A percentile compares a stretch with the other conserved stretches of the same genome.
These are phyloP conservation scores for Rhaphigaster nebulosa DNA, from an alignment of 2,888 invertebrate genomes.

Conservation along the genomic window DNA sequence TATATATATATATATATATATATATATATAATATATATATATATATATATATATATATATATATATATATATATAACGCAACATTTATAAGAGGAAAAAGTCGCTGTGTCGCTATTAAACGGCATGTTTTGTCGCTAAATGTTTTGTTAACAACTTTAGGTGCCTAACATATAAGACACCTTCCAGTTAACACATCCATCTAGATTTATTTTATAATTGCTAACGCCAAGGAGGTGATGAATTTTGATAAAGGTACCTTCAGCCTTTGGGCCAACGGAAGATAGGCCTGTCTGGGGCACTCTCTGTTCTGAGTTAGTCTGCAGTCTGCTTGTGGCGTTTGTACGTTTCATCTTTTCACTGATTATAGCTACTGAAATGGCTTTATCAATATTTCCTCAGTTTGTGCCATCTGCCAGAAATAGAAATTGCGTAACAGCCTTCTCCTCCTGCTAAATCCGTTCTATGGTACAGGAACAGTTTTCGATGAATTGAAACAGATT, in stretches of 20 bases:
- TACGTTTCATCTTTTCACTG: conserved; percentile 8
- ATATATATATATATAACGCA: no score
- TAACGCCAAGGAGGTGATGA: background rate
- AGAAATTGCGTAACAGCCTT: background rate
- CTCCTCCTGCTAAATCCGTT: background rate
- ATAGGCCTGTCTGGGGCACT: background rate
- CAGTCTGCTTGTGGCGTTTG: background rate
- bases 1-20: no score
- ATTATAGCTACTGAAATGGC: background rate
- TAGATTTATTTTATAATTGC: background rate
- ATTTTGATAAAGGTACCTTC: background rate
- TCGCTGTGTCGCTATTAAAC: no score
- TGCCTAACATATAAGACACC: background rate
- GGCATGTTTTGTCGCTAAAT: no score
- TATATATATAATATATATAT: no score
- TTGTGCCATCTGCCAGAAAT: background rate
- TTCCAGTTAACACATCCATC: background rate
- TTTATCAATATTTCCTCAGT: background rate
- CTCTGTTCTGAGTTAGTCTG: background rate
- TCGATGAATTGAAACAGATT: background rate
- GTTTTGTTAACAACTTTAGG: background rate
- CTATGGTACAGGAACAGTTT: background rate
- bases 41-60: no score
- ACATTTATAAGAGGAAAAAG: no score
- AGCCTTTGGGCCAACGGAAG: background rate